Conservation (phyloP, 1,140 invertebrate genomes). For the Hyphantria cunea region DNA sequence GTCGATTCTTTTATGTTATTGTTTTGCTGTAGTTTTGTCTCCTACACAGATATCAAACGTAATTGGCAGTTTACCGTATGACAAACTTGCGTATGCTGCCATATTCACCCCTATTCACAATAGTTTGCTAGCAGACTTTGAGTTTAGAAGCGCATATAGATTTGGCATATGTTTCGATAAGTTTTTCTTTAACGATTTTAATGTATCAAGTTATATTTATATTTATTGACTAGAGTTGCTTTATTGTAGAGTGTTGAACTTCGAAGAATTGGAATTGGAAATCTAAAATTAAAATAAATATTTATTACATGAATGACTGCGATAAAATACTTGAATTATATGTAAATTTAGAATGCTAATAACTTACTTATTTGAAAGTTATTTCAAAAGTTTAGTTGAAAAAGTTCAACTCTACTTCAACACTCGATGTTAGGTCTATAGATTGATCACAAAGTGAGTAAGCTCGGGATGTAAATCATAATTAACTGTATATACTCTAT, state of each 20-base stretch:
- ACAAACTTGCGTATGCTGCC: conserved; percentile 36
- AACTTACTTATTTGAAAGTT: too few species aligned
- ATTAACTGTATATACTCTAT: too few species aligned
- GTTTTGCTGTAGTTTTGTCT: conserved; percentile 65
- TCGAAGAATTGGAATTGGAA: background rate
- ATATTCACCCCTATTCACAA: conserved; percentile 29
- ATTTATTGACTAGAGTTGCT: conserved; percentile 9
- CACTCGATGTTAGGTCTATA: too few species aligned
- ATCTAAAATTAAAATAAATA: too few species aligned
- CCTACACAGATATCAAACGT: conserved; percentile 52
- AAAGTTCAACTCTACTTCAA: too few species aligned
- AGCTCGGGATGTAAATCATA: too few species aligned
- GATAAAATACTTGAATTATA: too few species aligned
- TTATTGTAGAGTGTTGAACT: background rate
- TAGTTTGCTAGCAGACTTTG: conserved; percentile 8
- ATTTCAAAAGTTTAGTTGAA: too few species aligned
- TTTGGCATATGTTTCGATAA: conserved; percentile 17
- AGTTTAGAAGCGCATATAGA: conserved; percentile 7
- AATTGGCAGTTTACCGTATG: conserved; percentile 54
- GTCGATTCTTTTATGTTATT: conserved; percentile 76
- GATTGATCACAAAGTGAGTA: too few species aligned
- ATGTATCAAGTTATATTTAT: conserved; percentile 20
- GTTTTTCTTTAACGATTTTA: conserved; percentile 22
- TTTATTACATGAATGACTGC: too few species aligned
- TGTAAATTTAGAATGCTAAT: too few species aligned